Percentiles rank a stretch among this genome's conserved stretches.
Conservation (phyloP, 2,113 vertebrate genomes). For the Oxyura jamaicensis region DNA sequence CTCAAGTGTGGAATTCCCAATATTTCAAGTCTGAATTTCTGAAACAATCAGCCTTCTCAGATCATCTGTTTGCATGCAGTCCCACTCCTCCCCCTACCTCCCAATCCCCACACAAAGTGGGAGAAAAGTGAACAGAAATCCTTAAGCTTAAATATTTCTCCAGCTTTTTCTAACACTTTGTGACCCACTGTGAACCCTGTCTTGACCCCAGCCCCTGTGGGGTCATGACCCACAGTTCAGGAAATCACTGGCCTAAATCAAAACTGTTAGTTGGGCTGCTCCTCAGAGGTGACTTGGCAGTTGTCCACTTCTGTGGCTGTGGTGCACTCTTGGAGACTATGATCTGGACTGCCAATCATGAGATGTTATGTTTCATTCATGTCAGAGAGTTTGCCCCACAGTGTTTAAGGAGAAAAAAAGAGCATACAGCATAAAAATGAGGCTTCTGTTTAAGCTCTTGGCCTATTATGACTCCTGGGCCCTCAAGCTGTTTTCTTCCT, state of each 20-base stretch:
- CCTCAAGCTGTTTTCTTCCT: background rate
- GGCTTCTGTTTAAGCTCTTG: background rate
- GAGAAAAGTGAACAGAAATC: background rate
- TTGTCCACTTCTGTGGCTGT: background rate
- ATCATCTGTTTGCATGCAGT: background rate
- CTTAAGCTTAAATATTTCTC: constrained; percentile 39
- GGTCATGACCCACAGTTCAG: background rate
- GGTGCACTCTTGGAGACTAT: background rate
- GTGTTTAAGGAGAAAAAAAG: constrained; percentile 22
- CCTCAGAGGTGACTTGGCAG: background rate
- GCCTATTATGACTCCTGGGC: background rate
- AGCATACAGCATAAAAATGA: background rate
- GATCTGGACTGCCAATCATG: constrained; percentile 9
- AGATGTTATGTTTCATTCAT: background rate
- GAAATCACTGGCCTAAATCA: constrained; percentile 28
- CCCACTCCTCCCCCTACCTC: background rate
- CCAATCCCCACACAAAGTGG: background rate
- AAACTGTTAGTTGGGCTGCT: background rate
- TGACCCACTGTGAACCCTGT: background rate
- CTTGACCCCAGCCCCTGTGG: constrained; percentile 12
- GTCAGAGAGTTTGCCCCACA: background rate
- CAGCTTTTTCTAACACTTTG: background rate
- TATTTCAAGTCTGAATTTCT: background rate
- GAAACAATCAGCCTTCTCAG: background rate
- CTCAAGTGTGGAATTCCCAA: background rate